Evolutionary conservation across 2,888 invertebrate species (phyloP).

Genomic region (Belgica antarctica): DNA sequence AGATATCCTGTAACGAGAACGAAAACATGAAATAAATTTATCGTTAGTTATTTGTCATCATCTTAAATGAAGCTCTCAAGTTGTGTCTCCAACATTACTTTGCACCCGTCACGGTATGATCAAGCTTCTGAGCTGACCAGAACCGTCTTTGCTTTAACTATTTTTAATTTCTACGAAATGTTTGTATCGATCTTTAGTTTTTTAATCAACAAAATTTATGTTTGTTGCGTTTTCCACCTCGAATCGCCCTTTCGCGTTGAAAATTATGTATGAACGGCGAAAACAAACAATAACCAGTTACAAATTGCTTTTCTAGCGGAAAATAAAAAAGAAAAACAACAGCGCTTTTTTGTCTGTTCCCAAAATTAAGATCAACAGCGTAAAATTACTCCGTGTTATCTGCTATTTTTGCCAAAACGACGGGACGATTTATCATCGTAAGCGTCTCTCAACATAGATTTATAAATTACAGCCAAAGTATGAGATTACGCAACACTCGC

Average conservation of each 20-base stretch:
- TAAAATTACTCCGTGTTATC: neutral
- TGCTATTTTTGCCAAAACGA: neutral
- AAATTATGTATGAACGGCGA: too few relatives aligned
- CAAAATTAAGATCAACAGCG: conserved; percentile 25
- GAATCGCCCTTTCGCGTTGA: too few relatives aligned
- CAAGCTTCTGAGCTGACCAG: too few relatives aligned
- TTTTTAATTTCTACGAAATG: neutral
- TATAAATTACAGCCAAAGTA: neutral
- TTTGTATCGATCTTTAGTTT: too few relatives aligned
- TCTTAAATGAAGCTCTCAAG: too few relatives aligned
- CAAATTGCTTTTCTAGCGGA: neutral
- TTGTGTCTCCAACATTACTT: too few relatives aligned
- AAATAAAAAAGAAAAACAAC: neutral
- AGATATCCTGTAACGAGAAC: conserved; percentile 27
- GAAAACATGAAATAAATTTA: conserved; percentile 27
- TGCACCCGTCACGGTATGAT: too few relatives aligned
- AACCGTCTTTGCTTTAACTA: too few relatives aligned
- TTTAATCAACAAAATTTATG: too few relatives aligned
- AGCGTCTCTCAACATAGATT: neutral
- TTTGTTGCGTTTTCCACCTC: too few relatives aligned
- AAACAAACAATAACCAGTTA: too few relatives aligned
- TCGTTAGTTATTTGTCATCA: conserved; percentile 8
- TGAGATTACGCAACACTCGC: neutral
- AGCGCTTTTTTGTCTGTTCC: neutral
- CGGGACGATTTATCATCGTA: conserved; percentile 7